Base-by-base conservation (phyloP, 2,888 invertebrate genomes). In the Callyntrura guangdongensis region DNA sequence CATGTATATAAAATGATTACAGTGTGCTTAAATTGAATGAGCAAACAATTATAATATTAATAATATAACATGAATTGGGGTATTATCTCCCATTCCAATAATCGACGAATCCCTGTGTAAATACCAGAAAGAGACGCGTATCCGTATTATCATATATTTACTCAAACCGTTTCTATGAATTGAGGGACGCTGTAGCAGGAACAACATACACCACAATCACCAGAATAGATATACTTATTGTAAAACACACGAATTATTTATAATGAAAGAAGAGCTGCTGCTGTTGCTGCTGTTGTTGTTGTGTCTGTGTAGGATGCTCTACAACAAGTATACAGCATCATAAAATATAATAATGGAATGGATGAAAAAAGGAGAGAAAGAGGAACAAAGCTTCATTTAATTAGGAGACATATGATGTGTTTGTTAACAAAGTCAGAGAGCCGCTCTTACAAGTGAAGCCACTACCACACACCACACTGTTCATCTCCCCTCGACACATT, bases 381-480 rank as follows among this genome's bases (percentile, higher is more conserved):
- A 84, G 67, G 88, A 88, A 90, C 91, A 91, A 88, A 91, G 92
- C 93, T 93, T 92, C 89, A 92, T 92, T 94, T 93, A 94, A 94
- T 94, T 94, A 93, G 93, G 90, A 92, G 91, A 92, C 93, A 93
- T 93, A 93, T 93, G 93, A 93, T 93, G 93, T 93, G 93, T 93
- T 92, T 92, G 92, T 91, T 92, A 89, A 90, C 90, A 86, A 90
- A 86, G 74, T 81, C 81, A 85, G 90, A 49, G 49, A 89, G 86
- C 90, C 91, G 83, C 82, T 93, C 93, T 90, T 92, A 89, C 91
- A 81, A 87, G 85, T 86, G 88, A 89, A 91, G 89, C 77, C 91
- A 87, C 85, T 88, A 47, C 85, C 86, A 59, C 59, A 67, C 85
- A 53, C 74, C 22, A 36, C 22, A 22, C 86, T 89, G 72, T 82